Percentiles rank a stretch among this genome's conserved stretches.
Conservation (phyloP, 2,797 vertebrate genomes). For the Huso huso region DNA sequence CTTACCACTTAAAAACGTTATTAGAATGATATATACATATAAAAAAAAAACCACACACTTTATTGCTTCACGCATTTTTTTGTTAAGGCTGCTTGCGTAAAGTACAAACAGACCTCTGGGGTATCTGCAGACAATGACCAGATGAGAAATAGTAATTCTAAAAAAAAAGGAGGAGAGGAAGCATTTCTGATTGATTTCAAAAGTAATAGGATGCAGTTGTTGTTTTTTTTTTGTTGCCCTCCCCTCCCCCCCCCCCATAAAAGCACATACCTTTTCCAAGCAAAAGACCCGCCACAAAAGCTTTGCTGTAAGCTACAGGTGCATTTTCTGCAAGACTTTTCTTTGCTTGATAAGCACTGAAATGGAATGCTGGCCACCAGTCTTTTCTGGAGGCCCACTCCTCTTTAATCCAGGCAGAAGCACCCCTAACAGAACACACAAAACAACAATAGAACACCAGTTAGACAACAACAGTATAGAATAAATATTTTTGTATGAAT, state of each 20-base stretch:
- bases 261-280: conserved; percentile 55
- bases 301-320: conserved; percentile 60
- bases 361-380: conserved; percentile 86
- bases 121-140: not conserved
- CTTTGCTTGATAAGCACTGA: conserved; percentile 60
- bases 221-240: too few species aligned
- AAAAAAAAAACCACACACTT: too few species aligned
- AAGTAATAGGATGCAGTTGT: too few species aligned
- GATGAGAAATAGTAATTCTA: too few species aligned
- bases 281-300: conserved; percentile 49
- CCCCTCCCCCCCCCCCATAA: too few species aligned
- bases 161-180: too few species aligned
- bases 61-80: too few species aligned
- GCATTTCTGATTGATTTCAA: too few species aligned
- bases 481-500: not conserved
- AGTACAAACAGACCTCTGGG: not conserved
- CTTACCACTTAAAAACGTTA: too few species aligned
- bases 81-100: too few species aligned
- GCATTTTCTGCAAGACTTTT: conserved; percentile 52
- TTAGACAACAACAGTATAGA: not conserved
- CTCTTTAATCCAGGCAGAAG: conserved; percentile 41
- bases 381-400: conserved; percentile 63
- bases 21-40: too few species aligned
- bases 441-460: not conserved
- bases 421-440: not conserved